Evolutionary conservation across 2,797 vertebrate species (phyloP).

Genomic region (Pipistrellus nathusii): DNA sequence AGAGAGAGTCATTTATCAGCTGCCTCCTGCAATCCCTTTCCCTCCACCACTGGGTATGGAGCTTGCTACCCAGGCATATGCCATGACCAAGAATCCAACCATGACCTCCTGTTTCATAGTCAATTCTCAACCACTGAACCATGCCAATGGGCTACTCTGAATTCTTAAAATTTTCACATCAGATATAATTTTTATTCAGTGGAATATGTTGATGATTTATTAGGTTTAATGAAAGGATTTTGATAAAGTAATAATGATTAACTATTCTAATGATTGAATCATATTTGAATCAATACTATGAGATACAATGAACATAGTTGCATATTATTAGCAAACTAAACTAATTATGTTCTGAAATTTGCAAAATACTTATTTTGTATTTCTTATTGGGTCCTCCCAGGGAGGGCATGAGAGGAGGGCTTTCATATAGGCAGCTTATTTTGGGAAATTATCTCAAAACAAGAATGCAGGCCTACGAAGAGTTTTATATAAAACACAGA

Average conservation of each 20-base stretch:
- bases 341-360: neutral
- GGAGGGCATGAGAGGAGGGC: neutral
- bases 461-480: neutral
- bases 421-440: neutral
- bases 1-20: no score
- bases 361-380: neutral
- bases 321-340: neutral
- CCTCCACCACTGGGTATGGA: no score
- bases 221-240: neutral
- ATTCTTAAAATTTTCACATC: neutral
- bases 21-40: no score
- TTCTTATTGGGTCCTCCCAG: neutral
- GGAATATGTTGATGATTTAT: neutral
- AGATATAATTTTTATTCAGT: neutral
- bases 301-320: neutral
- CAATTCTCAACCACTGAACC: no score
- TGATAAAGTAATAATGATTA: neutral
- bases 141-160: neutral
- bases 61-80: no score
- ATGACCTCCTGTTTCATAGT: no score
- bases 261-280: neutral
- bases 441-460: neutral
- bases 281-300: neutral
- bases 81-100: no score
- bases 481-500: neutral